Evolutionary conservation across 2,797 vertebrate species (phyloP), one percentile per base, ranked within the genome.

Genomic region (Taenioides sp.): DNA sequence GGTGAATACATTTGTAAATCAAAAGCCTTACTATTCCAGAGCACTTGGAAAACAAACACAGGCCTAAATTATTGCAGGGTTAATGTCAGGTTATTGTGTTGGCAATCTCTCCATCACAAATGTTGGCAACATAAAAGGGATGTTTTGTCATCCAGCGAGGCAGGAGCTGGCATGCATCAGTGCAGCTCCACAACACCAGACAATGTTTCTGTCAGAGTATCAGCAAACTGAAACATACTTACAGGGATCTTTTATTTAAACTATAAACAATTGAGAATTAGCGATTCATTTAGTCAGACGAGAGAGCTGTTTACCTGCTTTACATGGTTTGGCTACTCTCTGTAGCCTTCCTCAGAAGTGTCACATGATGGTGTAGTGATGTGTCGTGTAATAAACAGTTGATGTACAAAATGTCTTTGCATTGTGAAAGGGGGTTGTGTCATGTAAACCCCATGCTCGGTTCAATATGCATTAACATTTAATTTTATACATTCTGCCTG

Each of bases 21-120:
- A 47, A 47, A 47, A 47, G 22, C 4, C 54, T 22, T 55, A 23
- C 9, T 23, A 55, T 57, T 23, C 28, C 28, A 61, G 28, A 34
- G 18, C 31, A 5, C 18, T 31, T 23, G 22, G 27, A 63, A 70
- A 54, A 20, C 25, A 34, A 77, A 67, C 57, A 47, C 63, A 47
- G 65, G 54, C 49, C 25, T 57, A 54, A 75, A 73, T 57, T n/a
- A 65, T 61, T 75, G 70, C 70, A 60, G 75, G 60, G 58, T 80
- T 73, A 74, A 64, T 75, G 70, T 72, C 65, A 78, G 62, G 61
- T 78, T 73, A 71, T 74, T 68, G 57, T 72, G 78, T 62, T 77
- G 77, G 72, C 69, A 76, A 9, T 67, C 27, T 25, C 17, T 28
- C 22, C 69, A 73, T 54, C 58, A 74, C 60, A 63, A 69, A 78